Percentiles rank a stretch among this genome's conserved stretches.
These are phyloP conservation scores for Dolichomitus sp. DNA, from an alignment of 2,888 invertebrate genomes.

Conservation along the genomic window DNA sequence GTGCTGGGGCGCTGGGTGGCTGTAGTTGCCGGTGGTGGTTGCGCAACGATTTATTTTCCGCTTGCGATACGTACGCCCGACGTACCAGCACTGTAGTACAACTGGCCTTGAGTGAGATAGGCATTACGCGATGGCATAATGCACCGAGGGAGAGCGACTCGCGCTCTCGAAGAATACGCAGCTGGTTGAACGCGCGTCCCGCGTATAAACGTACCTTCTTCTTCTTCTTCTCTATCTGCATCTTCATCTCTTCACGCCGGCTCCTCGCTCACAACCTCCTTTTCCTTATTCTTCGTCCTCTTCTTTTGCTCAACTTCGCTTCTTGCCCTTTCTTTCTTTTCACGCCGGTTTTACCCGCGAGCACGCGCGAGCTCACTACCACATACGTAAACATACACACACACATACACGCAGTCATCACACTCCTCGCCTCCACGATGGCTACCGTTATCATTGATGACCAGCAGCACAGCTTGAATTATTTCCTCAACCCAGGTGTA, in stretches of 20 bases:
- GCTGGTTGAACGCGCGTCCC: slow-evolving; percentile 66
- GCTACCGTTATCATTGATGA: slow-evolving; percentile 67
- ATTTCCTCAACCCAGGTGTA: slow-evolving; percentile 24
- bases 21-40: slow-evolving; percentile 73
- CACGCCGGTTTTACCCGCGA: slow-evolving; percentile 9
- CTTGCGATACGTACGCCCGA: slow-evolving; percentile 73
- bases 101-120: slow-evolving; percentile 84
- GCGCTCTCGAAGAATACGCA: slow-evolving; percentile 18
- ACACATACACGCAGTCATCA: slow-evolving; percentile 1
- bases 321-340: slow-evolving; percentile 41
- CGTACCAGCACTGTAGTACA: slow-evolving; percentile 80
- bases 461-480: slow-evolving; percentile 37
- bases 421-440: slow-evolving; percentile 1
- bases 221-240: slow-evolving; percentile 57
- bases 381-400: slow-evolving; percentile 11
- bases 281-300: slow-evolving; percentile 28
- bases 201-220: slow-evolving; percentile 27
- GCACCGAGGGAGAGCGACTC: slow-evolving; percentile 68
- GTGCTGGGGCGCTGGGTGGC: slow-evolving; percentile 64
- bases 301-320: slow-evolving; percentile 30
- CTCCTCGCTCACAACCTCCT: slow-evolving; percentile 43
- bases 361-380: slow-evolving; percentile 48
- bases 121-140: slow-evolving; percentile 84
- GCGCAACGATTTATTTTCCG: slow-evolving; percentile 85
- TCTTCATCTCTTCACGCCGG: slow-evolving; percentile 63